phyloP scores from a whole-genome alignment of 2,113 vertebrate genomes.

The Thunnus maccoyii region DNA sequence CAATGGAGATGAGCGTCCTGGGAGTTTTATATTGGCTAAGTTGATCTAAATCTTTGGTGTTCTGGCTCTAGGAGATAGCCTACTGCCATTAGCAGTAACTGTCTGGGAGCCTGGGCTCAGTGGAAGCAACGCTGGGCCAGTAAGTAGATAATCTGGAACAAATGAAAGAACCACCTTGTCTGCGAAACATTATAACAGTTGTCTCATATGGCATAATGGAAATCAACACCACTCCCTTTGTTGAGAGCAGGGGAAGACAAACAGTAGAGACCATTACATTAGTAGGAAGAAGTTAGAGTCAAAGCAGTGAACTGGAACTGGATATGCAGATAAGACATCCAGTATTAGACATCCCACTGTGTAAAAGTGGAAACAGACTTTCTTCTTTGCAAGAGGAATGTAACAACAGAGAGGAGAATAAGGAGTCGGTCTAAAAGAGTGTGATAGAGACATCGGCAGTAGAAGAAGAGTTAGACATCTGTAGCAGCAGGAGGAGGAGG shows the following conservation, averaged over 20 bases:
- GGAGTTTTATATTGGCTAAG: conserved; percentile 56
- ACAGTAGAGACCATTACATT: conserved; percentile 25
- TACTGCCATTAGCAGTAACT: conserved; percentile 41
- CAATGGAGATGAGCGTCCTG: conserved; percentile 64
- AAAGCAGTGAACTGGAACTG: conserved; percentile 49
- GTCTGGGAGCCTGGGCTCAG: conserved; percentile 28
- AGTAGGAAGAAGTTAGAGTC: conserved; percentile 28
- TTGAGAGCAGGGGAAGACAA: conserved; percentile 23
- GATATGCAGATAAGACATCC: conserved; percentile 60
- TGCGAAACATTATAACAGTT: conserved; percentile 43
- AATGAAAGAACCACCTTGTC: conserved; percentile 58
- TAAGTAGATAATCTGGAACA: conserved; percentile 57
- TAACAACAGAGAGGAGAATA: conserved; percentile 27
- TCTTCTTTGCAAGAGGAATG: conserved; percentile 39
- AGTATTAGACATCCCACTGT: conserved; percentile 44
- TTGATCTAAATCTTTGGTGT: conserved; percentile 57
- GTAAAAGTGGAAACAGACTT: conserved; percentile 68
- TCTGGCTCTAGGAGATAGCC: conserved; percentile 47
- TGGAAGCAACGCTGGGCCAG: conserved; percentile 3
- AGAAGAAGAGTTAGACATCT: conserved; percentile 46
- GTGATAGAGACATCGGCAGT: conserved; percentile 60
- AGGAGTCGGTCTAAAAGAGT: conserved; percentile 8
- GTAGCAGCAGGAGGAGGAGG: conserved; percentile 55
- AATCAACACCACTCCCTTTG: conserved; percentile 61
- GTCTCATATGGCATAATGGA: conserved; percentile 51